These are phyloP conservation scores for Procavia capensis DNA, from an alignment of 2,113 vertebrate genomes.

Conservation along the genomic window DNA sequence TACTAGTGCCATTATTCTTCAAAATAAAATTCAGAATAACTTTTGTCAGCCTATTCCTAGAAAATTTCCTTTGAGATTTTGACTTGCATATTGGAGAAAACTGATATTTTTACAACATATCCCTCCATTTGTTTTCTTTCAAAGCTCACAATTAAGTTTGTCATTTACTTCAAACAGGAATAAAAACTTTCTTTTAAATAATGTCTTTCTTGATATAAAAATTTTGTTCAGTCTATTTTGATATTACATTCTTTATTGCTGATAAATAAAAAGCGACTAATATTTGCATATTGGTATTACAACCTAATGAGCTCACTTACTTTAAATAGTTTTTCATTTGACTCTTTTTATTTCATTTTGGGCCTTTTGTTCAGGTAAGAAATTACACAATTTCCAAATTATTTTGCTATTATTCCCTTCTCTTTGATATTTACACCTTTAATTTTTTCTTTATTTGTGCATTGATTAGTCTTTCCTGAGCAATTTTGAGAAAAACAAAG, in stretches of 20 bases:
- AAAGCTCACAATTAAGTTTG: conserved; percentile 5
- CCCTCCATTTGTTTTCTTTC: not conserved
- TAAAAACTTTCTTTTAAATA: not conserved
- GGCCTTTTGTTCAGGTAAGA: conserved; percentile 2
- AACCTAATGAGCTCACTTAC: not conserved
- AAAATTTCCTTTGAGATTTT: conserved; percentile 36
- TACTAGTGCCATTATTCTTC: not conserved
- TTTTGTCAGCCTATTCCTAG: conserved; percentile 8
- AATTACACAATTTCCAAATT: conserved; percentile 30
- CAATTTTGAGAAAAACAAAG: conserved; percentile 32
- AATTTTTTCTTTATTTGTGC: not conserved
- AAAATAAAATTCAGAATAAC: conserved; percentile 55
- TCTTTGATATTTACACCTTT: not conserved
- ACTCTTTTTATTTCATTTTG: not conserved
- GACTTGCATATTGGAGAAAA: not conserved
- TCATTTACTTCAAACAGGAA: conserved; percentile 32
- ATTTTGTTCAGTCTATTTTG: not conserved
- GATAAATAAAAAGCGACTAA: not conserved
- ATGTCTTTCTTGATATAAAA: not conserved
- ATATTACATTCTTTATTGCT: conserved; percentile 32
- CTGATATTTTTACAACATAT: not conserved
- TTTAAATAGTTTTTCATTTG: conserved; percentile 21
- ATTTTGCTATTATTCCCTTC: not conserved
- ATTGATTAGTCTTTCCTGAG: not conserved
- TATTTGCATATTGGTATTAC: not conserved